Percentiles rank a stretch among this genome's conserved stretches.
phyloP scores from a whole-genome alignment of 2,888 invertebrate species.

The Agriopis marginaria region DNA sequence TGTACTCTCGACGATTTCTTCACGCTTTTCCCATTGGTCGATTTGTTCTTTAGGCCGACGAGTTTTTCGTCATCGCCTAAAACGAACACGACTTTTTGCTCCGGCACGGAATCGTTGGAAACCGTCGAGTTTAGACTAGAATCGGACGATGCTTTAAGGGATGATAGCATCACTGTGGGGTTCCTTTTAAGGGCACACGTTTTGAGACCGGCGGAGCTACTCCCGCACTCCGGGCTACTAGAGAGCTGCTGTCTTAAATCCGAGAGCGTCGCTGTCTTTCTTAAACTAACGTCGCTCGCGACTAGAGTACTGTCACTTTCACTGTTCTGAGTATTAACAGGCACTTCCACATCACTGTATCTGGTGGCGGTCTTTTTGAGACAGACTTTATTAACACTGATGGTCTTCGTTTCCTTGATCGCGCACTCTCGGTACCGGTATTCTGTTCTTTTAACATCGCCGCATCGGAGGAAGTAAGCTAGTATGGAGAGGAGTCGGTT shows the following conservation, averaged over 20 bases:
- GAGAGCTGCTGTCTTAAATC: slow-evolving; percentile 75
- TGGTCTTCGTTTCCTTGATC: slow-evolving; percentile 71
- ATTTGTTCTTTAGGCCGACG: slow-evolving; percentile 87
- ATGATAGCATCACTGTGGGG: slow-evolving; percentile 66
- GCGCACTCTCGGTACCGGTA: slow-evolving; percentile 66
- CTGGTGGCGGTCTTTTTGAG: slow-evolving; percentile 54
- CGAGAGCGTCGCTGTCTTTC: slow-evolving; percentile 70
- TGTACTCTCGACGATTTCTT: slow-evolving; percentile 74
- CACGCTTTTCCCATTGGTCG: slow-evolving; percentile 72
- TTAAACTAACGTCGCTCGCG: slow-evolving; percentile 68
- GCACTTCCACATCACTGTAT: slow-evolving; percentile 50
- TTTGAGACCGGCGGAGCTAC: slow-evolving; percentile 54
- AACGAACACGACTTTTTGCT: slow-evolving; percentile 88
- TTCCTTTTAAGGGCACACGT: slow-evolving; percentile 65
- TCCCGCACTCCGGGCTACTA: slow-evolving; percentile 61
- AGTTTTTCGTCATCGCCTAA: slow-evolving; percentile 90
- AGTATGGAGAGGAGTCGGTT: slow-evolving; percentile 91
- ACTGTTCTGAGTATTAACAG: slow-evolving; percentile 67
- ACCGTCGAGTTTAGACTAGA: slow-evolving; percentile 71
- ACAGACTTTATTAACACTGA: slow-evolving; percentile 53
- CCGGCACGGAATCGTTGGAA: slow-evolving; percentile 65
- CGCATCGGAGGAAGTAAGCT: slow-evolving; percentile 95
- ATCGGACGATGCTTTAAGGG: slow-evolving; percentile 65
- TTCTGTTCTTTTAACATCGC: slow-evolving; percentile 87
- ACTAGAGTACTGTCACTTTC: slow-evolving; percentile 69